Evolutionary conservation across 2,113 vertebrate species (phyloP), one percentile per base, ranked within the genome.

Genomic region (Bostrychus sinensis): DNA sequence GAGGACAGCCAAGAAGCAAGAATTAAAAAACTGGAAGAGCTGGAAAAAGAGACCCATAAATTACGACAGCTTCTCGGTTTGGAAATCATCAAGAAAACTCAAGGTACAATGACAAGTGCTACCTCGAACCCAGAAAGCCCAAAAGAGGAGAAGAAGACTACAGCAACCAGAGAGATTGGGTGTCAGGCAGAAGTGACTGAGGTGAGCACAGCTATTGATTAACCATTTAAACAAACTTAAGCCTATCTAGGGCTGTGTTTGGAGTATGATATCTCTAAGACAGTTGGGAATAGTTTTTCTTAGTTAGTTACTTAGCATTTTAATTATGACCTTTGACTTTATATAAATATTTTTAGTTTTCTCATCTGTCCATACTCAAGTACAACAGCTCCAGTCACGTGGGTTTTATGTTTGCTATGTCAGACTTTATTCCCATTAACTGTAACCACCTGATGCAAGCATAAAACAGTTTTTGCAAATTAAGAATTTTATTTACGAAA

Each of bases 11-110:
- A 39, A 0, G 78, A 78, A 1, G 60, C 65, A 2, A 73, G 84
- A 13, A 1, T 61, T 5, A 78, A 80, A 51, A 90, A 56, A 62
- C 75, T 92, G 48, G 75, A 73, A 1, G 56, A 19, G 11, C 60
- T 92, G 32, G 89, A 92, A 65, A 85, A 73, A 28, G 88, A 91
- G 61, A 72, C 78, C 11, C 73, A 89, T 42, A 81, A 75, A 20
- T 73, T 92, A 0, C 75, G 81, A 10, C 66, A 30, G 56, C 75
- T 85, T 51, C 80, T 92, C 0, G 82, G 82, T 72, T 72, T 66
- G 83, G 66, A 83, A 41, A 85, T 80, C 64, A 41, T 13, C 14
- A 84, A 58, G 56, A 73, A 38, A 8, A 53, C 48, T 39, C 78
- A 6, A 54, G 74, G 78, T 48, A 81, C 78, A 0, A 82, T 78